phyloP scores from a whole-genome alignment of 2,113 vertebrate species.

The Girardinichthys multiradiatus region DNA sequence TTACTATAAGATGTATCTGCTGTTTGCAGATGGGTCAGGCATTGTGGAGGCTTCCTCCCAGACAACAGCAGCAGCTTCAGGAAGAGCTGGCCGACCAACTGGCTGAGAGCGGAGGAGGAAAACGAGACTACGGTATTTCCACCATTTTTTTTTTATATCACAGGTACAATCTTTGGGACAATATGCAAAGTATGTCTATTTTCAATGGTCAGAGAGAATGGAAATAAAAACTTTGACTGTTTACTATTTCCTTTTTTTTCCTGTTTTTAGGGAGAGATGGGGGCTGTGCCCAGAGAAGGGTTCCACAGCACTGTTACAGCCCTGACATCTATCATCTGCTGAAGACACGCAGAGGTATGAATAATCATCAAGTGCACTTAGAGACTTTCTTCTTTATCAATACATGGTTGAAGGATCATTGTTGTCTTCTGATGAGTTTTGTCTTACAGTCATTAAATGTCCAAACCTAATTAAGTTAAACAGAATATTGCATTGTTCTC shows the following conservation, averaged over 20 bases:
- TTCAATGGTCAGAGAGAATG: no score
- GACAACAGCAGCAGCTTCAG: conserved; percentile 91
- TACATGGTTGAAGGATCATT: no score
- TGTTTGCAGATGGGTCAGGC: conserved; percentile 93
- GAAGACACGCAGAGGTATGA: conserved; percentile 83
- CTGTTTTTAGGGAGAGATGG: conserved; percentile 82
- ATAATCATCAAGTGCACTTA: not conserved
- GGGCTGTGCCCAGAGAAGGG: conserved; percentile 81
- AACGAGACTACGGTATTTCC: conserved; percentile 49
- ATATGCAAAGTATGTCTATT: no score
- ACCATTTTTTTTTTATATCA: not conserved
- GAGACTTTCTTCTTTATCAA: no score
- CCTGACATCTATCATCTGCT: conserved; percentile 93
- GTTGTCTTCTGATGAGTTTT: no score
- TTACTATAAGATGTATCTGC: conserved; percentile 20
- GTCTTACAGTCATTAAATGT: no score
- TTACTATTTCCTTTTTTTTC: conserved; percentile 20
- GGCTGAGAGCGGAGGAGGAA: conserved; percentile 43
- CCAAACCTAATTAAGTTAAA: no score
- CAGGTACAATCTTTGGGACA: not conserved
- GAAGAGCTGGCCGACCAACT: conserved; percentile 85
- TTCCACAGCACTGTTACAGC: conserved; percentile 83
- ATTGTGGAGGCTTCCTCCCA: conserved; percentile 95
- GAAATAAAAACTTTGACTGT: no score
- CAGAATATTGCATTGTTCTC: no score